Evolutionary conservation across 2,113 vertebrate genomes (phyloP).

Genomic region (Upupa epops): DNA sequence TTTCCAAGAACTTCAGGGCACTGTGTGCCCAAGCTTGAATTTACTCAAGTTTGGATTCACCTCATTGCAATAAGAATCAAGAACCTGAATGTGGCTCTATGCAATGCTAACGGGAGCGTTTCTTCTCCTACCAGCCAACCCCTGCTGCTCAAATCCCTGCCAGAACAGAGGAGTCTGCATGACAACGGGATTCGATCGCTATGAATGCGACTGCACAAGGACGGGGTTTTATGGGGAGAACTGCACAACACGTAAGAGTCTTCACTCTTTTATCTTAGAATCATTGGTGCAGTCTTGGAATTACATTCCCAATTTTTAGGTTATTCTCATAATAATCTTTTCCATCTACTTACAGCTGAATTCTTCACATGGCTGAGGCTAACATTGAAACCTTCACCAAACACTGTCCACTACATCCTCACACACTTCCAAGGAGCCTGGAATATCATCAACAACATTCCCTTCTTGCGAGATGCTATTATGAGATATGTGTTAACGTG

Average conservation of each 20-base stretch:
- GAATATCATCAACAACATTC: conserved; percentile 92
- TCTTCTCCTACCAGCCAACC: conserved; percentile 77
- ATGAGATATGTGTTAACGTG: conserved; percentile 95
- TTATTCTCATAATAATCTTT: background rate
- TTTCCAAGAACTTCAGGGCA: background rate
- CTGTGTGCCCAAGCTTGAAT: fast-evolving
- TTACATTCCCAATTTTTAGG: background rate
- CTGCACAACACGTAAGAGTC: conserved; percentile 86
- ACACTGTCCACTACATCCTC: conserved; percentile 92
- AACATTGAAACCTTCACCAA: conserved; percentile 85
- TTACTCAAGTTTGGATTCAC: too few species aligned
- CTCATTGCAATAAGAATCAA: too few species aligned
- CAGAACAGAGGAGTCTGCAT: conserved; percentile 91
- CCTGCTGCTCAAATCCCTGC: conserved; percentile 93
- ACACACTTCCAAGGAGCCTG: conserved; percentile 92
- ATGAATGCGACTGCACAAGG: conserved; percentile 92
- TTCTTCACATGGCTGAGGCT: conserved; percentile 87
- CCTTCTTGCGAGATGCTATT: conserved; percentile 84
- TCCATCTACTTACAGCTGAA: conserved; percentile 78
- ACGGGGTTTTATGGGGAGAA: conserved; percentile 91
- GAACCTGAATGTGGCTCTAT: fast-evolving
- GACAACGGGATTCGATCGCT: conserved; percentile 73
- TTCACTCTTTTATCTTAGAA: too few species aligned
- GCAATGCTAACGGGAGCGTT: background rate
- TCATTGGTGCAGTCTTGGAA: fast-evolving